Evolutionary conservation across 2,797 vertebrate genomes (phyloP), one percentile per base, ranked within the genome.

Genomic region (Danio aesculapii): DNA sequence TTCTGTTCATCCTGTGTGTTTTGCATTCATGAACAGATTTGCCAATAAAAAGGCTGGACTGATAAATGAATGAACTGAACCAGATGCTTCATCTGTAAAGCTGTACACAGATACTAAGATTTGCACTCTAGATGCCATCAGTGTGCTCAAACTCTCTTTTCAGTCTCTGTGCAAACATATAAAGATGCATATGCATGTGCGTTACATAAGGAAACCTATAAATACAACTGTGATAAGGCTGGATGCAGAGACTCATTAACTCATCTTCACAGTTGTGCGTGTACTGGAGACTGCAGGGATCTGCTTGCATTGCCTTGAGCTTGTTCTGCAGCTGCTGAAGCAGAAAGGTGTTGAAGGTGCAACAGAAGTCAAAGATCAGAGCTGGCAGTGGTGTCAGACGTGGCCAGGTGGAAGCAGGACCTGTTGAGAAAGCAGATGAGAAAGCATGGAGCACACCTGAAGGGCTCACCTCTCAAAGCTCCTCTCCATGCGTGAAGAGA

Each of bases 361-460:
- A 19, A 57, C 43, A 69, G 55, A 69, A 68, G 53, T 47, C 52
- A 68, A 77, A 69, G 44, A 68, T 61, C 64, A 78, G 55, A 50
- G 44, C 63, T 69, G 76, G 59, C 71, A 74, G 55, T 13, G 16
- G 73, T 63, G 58, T 44, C 44, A 78, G 53, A 66, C 8, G 10
- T 77, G 62, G n/a, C 61, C 17, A 49, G 53, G 41, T 58, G 50
- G 19, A 59, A 21, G 43, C 62, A 58, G 63, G 39, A 68, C 52
- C 63, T 77, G 52, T 68, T 58, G 74, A 76, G 64, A 77, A 66
- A 77, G 13, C 43, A 47, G 6, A 58, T 47, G 52, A 77, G 75
- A 39, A 52, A 30, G 30, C 75, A 46, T 55, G 21, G 14, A 53
- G 30, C 74, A 66, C 70, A 46, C 41, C 17, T 44, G n/a, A 71